Conservation (phyloP, 2,888 invertebrate genomes). For the Embidobia sp. region DNA sequence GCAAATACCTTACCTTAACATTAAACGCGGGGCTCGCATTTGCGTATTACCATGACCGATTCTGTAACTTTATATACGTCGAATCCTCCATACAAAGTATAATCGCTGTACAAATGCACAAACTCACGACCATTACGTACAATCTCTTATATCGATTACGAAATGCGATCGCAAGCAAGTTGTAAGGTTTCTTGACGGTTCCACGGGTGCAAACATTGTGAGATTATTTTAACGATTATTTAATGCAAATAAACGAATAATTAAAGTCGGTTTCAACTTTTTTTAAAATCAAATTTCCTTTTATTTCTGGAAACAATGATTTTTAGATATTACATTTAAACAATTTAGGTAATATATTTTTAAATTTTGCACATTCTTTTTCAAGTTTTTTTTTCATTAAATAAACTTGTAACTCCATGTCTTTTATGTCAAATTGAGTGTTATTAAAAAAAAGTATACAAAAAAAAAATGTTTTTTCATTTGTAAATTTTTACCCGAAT, state of each 20-base stretch:
- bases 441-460: too few species aligned
- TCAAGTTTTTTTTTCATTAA: too few species aligned
- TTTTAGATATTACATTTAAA: too few species aligned
- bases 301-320: too few species aligned
- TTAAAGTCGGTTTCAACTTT: too few species aligned
- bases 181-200: constrained; percentile 73
- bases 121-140: constrained; percentile 74
- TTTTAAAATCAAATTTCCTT: too few species aligned
- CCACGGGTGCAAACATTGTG: constrained; percentile 54
- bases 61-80: constrained; percentile 61
- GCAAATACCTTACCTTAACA: constrained; percentile 51
- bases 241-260: constrained; percentile 3
- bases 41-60: constrained; percentile 64
- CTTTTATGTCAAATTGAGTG: too few species aligned
- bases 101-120: constrained; percentile 68
- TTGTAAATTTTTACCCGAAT: too few species aligned
- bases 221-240: constrained; percentile 60
- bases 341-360: too few species aligned
- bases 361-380: too few species aligned
- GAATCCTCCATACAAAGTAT: constrained; percentile 59
- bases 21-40: constrained; percentile 53
- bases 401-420: too few species aligned
- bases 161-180: constrained; percentile 73
- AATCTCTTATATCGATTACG: constrained; percentile 72
- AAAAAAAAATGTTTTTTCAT: too few species aligned